Evolutionary conservation across 1,140 invertebrate genomes (phyloP), one percentile per base, ranked within the genome.

Genomic region (Tachypleus tridentatus): DNA sequence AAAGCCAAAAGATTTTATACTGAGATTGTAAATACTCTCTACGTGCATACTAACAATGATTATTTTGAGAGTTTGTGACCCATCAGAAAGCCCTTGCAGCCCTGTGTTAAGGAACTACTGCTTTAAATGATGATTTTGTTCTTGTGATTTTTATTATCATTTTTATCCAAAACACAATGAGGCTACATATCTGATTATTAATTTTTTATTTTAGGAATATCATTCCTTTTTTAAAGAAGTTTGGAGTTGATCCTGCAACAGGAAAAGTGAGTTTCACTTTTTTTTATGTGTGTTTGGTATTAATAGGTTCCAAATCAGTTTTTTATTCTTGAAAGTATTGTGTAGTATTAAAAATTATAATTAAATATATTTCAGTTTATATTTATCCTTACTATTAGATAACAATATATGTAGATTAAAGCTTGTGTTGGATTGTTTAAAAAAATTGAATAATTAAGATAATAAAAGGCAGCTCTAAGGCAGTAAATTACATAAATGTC

Each of bases 231-330:
- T 68, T 98, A 0, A 95, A 95, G 74, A 93, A 92, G 72, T 96
- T 86, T 75, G 96, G 95, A 76, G 81, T 91, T 3, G 97, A 97
- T 81, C 97, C 97, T 54, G 86, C 95, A 0, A 93, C 89, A 56
- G 96, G 96, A 57, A 88, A 95, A 77, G 87, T 88, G 79, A 73
- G 64, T 29, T 29, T 29, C 29, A 29, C 29, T 1, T 29, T 29
- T 29, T 29, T 29, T 29, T 29, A 29, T 29, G 2, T 29, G 29
- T 29, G 64, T 70, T 66, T 60, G 47, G 10, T 60, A n/a, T 11
- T 64, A n/a, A 49, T 29, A 61, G 59, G 29, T 61, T 29, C 50
- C 0, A 47, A 10, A 10, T 62, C 2, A 57, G 8, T n/a, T 49
- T 8, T n/a, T 8, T 54, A 54, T 54, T 54, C 7, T 54, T 54